Evolutionary conservation across 2,113 vertebrate genomes (phyloP).

Genomic region (Melanerpes formicivorus): DNA sequence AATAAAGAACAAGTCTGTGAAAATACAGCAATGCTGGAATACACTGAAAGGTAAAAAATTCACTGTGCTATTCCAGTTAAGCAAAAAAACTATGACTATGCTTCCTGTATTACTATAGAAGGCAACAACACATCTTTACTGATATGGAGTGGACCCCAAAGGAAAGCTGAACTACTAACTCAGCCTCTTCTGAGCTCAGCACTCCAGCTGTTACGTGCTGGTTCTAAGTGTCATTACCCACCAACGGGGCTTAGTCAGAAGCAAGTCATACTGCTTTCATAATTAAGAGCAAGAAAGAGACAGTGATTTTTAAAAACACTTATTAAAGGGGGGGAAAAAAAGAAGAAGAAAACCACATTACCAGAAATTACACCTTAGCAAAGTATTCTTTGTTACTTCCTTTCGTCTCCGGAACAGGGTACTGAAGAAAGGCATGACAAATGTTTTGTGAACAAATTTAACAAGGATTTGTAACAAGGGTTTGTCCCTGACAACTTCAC

Average conservation of each 20-base stretch:
- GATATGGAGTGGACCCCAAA: not conserved
- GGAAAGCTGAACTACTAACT: not conserved
- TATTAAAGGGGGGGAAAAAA: not conserved
- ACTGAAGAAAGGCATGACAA: not conserved
- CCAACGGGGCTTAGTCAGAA: not conserved
- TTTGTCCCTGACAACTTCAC: not conserved
- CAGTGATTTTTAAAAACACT: not conserved
- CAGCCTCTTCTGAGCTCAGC: not conserved
- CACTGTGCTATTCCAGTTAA: not conserved
- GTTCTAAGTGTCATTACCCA: not conserved
- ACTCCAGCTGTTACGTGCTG: not conserved
- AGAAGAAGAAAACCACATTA: not conserved
- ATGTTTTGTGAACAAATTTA: not conserved
- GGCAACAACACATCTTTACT: not conserved
- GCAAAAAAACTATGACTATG: not conserved
- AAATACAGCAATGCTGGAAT: not conserved
- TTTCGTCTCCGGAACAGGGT: not conserved
- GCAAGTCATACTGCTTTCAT: not conserved
- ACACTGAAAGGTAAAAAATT: not conserved
- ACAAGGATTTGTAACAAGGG: not conserved
- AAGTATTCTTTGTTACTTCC: not conserved
- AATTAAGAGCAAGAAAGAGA: not conserved
- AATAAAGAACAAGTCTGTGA: not conserved
- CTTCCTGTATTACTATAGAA: not conserved
- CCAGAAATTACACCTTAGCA: not conserved